Conservation (phyloP, 23 tunicate genomes). For the Oikopleura dioica region DNA sequence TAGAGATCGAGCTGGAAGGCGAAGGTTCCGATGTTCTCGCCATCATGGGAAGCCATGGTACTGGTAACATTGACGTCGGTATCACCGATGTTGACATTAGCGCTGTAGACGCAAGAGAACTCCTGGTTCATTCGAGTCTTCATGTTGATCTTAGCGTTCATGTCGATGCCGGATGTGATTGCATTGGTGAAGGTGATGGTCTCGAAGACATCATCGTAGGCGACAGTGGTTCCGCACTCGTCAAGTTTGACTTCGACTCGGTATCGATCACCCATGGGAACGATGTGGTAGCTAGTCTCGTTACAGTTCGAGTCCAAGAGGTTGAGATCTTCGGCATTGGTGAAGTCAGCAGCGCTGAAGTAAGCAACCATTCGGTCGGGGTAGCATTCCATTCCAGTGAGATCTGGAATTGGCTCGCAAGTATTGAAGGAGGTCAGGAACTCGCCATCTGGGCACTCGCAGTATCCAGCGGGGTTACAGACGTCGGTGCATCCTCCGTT, state of each 20-base stretch:
- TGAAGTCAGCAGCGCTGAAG: background rate
- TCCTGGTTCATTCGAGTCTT: background rate
- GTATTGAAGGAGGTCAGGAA: background rate
- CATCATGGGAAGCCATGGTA: background rate
- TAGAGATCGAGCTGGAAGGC: background rate
- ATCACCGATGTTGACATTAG: background rate
- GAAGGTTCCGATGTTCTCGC: background rate
- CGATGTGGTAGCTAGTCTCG: background rate
- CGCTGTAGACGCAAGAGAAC: background rate
- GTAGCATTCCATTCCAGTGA: background rate
- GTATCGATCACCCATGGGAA: background rate
- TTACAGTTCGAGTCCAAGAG: background rate
- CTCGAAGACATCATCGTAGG: background rate
- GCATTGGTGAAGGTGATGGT: background rate
- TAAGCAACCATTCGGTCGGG: background rate
- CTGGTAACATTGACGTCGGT: background rate
- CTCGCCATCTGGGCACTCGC: background rate
- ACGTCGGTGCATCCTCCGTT: background rate
- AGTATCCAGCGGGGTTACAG: background rate
- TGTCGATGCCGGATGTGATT: background rate
- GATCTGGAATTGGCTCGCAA: background rate
- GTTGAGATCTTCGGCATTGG: background rate
- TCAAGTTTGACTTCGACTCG: background rate
- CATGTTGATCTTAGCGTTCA: background rate
- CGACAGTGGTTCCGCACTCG: background rate